Conservation (phyloP, 1,140 invertebrate species). For the Plectus sambesii region DNA sequence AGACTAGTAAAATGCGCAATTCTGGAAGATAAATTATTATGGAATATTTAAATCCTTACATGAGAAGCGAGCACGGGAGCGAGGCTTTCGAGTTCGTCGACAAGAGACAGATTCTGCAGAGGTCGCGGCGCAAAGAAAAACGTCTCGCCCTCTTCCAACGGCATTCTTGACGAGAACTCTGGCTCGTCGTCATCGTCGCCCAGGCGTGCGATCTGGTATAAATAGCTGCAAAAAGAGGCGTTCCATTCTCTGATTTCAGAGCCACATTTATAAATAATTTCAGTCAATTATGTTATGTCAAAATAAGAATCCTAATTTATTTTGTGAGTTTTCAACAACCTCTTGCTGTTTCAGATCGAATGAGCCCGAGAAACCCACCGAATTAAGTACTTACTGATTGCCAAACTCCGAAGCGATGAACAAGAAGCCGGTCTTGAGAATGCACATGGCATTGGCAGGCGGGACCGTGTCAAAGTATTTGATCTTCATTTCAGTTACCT, state of each 20-base stretch:
- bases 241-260: no score
- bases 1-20: no score
- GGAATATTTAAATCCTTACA: no score
- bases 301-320: no score
- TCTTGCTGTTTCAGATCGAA: background rate
- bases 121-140: constrained; percentile 94
- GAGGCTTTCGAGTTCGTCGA: constrained; percentile 94
- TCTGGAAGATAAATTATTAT: no score
- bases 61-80: constrained; percentile 80
- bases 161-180: constrained; percentile 96
- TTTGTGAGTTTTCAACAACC: no score
- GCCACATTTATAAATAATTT: constrained; percentile 8
- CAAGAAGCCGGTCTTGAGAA: constrained; percentile 93
- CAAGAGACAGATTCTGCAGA: constrained; percentile 85
- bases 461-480: constrained; percentile 99
- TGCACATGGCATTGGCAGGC: constrained; percentile 78
- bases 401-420: constrained; percentile 99
- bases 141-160: constrained; percentile 92
- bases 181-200: constrained; percentile 99
- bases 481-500: constrained; percentile 87
- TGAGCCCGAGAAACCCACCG: background rate
- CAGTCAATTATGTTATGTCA: constrained; percentile 21
- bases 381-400: constrained; percentile 77
- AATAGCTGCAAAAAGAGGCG: constrained; percentile 66
- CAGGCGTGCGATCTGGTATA: constrained; percentile 97